Conservation (phyloP, 1,140 invertebrate genomes). For the Diachasma alloeum region DNA sequence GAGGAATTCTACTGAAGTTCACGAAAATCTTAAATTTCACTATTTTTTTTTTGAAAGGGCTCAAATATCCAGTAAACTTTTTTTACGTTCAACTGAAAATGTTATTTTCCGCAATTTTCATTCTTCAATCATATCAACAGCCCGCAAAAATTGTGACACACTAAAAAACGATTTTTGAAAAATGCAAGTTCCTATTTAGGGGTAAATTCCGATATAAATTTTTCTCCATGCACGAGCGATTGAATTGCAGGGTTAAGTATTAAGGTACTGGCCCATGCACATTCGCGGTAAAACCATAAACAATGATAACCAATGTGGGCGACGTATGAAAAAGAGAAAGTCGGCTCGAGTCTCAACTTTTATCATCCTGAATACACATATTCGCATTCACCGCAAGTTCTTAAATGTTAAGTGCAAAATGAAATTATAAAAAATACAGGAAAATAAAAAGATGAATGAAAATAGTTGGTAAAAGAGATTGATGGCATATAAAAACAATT, state of each 20-base stretch:
- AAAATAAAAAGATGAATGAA: not conserved
- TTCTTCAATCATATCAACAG: no score
- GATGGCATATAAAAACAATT: not conserved
- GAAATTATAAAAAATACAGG: slow-evolving; percentile 10
- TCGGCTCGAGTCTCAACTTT: not conserved
- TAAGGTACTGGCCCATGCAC: not conserved
- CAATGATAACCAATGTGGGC: not conserved
- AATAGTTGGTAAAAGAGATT: not conserved
- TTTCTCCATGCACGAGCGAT: no score
- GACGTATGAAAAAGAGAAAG: slow-evolving; percentile 2
- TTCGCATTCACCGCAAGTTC: not conserved
- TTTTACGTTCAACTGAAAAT: no score
- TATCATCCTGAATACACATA: not conserved
- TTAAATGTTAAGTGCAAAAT: not conserved
- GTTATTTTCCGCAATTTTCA: not conserved
- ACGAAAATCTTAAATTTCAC: no score
- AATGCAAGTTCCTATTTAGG: no score
- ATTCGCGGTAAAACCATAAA: not conserved
- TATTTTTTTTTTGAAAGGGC: no score
- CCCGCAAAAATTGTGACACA: no score
- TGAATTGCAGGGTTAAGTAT: not conserved
- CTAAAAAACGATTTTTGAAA: no score
- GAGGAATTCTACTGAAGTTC: no score
- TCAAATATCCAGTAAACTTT: no score
- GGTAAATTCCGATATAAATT: no score